A percentile compares a stretch with the other conserved stretches of the same genome.
phyloP scores from a whole-genome alignment of 2,888 invertebrate species.

The Linyphia triangularis region DNA sequence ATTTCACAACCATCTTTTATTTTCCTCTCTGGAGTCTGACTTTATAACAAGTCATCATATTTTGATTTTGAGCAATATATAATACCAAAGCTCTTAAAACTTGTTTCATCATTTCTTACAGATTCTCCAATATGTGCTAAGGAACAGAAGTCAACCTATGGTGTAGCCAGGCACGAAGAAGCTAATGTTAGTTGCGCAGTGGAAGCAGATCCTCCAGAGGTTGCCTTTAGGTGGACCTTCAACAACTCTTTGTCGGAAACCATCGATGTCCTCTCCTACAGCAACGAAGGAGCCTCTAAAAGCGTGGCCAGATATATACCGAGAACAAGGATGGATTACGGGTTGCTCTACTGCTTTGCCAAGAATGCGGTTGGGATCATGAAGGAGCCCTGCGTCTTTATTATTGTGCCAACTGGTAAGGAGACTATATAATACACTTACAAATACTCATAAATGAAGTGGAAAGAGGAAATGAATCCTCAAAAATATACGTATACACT shows the following conservation, averaged over 20 bases:
- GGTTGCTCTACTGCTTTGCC: constrained; percentile 77
- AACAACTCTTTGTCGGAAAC: constrained; percentile 85
- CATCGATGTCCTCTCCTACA: constrained; percentile 57
- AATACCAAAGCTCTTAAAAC: no score
- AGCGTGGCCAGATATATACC: constrained; percentile 77
- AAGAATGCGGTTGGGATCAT: constrained; percentile 77
- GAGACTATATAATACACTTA: not conserved
- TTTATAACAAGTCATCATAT: no score
- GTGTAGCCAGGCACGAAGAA: constrained; percentile 76
- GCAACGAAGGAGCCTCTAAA: constrained; percentile 33
- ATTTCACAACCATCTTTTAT: no score
- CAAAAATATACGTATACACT: not conserved
- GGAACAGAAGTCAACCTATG: constrained; percentile 78
- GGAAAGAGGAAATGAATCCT: not conserved
- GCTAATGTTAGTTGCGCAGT: constrained; percentile 76
- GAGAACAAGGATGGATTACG: constrained; percentile 77
- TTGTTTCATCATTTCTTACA: no score
- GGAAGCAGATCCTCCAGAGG: constrained; percentile 79
- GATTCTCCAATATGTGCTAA: constrained; percentile 91
- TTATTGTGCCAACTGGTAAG: constrained; percentile 80
- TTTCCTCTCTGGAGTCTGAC: no score
- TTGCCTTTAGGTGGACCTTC: constrained; percentile 95
- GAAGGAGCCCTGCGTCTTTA: constrained; percentile 77
- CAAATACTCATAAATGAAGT: no score
- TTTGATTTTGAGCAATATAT: no score